A percentile compares a stretch with the other conserved stretches of the same genome.
Conservation (phyloP, 2,797 vertebrate species). For the Apogon talboti region DNA sequence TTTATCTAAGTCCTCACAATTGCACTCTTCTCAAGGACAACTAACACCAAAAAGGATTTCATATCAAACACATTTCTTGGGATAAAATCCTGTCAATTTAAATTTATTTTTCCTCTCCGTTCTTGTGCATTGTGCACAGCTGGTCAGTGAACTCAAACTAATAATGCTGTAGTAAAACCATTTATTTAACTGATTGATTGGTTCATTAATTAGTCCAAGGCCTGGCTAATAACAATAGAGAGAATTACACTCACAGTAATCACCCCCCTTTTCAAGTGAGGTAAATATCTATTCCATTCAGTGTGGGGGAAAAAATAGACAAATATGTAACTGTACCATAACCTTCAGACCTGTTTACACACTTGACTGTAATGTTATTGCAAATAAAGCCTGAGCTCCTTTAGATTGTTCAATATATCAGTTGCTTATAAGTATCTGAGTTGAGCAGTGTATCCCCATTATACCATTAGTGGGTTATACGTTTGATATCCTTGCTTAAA, state of each 20-base stretch:
- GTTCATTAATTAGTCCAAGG: neutral
- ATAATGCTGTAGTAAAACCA: neutral
- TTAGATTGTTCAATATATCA: neutral
- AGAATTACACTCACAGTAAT: too few relatives aligned
- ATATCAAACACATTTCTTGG: neutral
- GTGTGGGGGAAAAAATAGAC: neutral
- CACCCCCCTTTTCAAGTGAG: too few relatives aligned
- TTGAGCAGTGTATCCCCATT: conserved; percentile 9
- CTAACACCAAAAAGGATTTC: neutral
- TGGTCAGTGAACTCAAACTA: neutral
- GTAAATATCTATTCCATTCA: conserved; percentile 1
- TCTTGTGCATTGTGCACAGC: neutral
- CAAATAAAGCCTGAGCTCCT: conserved; percentile 7
- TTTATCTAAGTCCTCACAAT: conserved; percentile 5
- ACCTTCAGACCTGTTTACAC: conserved; percentile 8
- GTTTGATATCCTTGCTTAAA: too few relatives aligned
- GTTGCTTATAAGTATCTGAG: conserved; percentile 18
- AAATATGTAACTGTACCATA: too few relatives aligned
- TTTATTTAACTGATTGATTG: neutral
- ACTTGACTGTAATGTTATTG: conserved; percentile 1
- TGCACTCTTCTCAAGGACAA: neutral
- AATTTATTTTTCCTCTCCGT: neutral
- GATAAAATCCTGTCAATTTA: neutral
- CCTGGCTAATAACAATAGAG: neutral
- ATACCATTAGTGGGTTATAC: too few relatives aligned